Percentiles rank a stretch among this genome's conserved stretches.
Evolutionary conservation across 1,140 invertebrate species (phyloP).

Genomic region (Leucophenga varia): DNA sequence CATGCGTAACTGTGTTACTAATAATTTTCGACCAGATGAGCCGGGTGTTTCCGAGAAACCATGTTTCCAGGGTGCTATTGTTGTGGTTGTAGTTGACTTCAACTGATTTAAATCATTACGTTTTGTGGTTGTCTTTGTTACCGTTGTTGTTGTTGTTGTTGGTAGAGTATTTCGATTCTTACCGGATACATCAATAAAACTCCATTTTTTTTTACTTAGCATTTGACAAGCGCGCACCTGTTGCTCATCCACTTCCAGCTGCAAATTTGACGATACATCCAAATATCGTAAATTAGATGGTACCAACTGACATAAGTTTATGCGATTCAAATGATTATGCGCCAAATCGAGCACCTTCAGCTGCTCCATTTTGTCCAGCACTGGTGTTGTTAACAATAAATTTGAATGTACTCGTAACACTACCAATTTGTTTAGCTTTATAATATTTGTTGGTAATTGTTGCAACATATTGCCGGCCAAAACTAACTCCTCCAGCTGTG

Average conservation of each 20-base stretch:
- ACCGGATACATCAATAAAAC: slow-evolving; percentile 79
- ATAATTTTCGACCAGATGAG: slow-evolving; percentile 68
- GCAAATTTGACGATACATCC: slow-evolving; percentile 80
- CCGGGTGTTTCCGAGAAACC: slow-evolving; percentile 84
- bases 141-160: slow-evolving; percentile 62
- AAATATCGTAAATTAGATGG: slow-evolving; percentile 77
- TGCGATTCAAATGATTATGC: slow-evolving; percentile 77
- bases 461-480: slow-evolving; percentile 79
- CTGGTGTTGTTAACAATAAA: slow-evolving; percentile 71
- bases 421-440: slow-evolving; percentile 69
- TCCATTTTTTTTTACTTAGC: slow-evolving; percentile 74
- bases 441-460: slow-evolving; percentile 74
- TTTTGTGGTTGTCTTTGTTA: no score
- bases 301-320: slow-evolving; percentile 73
- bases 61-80: slow-evolving; percentile 75
- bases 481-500: slow-evolving; percentile 77
- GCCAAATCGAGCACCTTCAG: slow-evolving; percentile 81
- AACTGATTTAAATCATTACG: no score
- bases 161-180: slow-evolving; percentile 69
- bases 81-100: slow-evolving; percentile 62
- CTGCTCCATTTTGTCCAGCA: slow-evolving; percentile 70
- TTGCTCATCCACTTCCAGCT: slow-evolving; percentile 76
- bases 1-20: slow-evolving; percentile 74
- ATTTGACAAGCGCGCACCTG: slow-evolving; percentile 72
- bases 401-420: slow-evolving; percentile 82